Evolutionary conservation across 2,888 invertebrate genomes (phyloP), one percentile per base, ranked within the genome.

Genomic region (Ectobius pallidus): DNA sequence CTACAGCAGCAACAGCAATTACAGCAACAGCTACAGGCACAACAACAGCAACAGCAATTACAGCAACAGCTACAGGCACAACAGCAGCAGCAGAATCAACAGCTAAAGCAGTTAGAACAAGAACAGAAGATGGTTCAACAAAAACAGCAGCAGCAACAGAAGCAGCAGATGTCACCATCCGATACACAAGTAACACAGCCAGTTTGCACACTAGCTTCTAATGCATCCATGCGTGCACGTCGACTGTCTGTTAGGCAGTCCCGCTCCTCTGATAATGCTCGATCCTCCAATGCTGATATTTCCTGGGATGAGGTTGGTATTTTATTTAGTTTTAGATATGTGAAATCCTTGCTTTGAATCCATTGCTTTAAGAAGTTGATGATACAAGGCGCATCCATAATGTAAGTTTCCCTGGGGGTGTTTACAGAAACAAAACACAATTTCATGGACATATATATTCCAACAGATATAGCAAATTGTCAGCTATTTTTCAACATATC

Each of bases 291-390:
- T 44, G 46, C 65, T 27, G 65, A 65, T 46, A 22, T 18, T 16
- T 65, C 65, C 6, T 65, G 65, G 65, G 65, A 65, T 46, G 65
- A 65, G 65, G 65, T 65, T 27, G 1, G 44, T 65, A 30, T 16
- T 22, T 34, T 34, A 34, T n/a, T n/a, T n/a, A n/a, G n/a, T n/a
- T n/a, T n/a, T n/a, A n/a, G n/a, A n/a, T n/a, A n/a, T n/a, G n/a
- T n/a, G n/a, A n/a, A n/a, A n/a, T n/a, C n/a, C n/a, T n/a, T n/a
- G n/a, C n/a, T n/a, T n/a, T n/a, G n/a, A n/a, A n/a, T n/a, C n/a
- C n/a, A n/a, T n/a, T n/a, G n/a, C n/a, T n/a, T n/a, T n/a, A n/a
- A n/a, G n/a, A n/a, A n/a, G n/a, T n/a, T n/a, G n/a, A n/a, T n/a
- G n/a, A n/a, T n/a, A n/a, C n/a, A n/a, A n/a, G n/a, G n/a, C n/a